Evolutionary conservation across 2,797 vertebrate genomes (phyloP), one percentile per base, ranked within the genome.

Genomic region (Prionace glauca): DNA sequence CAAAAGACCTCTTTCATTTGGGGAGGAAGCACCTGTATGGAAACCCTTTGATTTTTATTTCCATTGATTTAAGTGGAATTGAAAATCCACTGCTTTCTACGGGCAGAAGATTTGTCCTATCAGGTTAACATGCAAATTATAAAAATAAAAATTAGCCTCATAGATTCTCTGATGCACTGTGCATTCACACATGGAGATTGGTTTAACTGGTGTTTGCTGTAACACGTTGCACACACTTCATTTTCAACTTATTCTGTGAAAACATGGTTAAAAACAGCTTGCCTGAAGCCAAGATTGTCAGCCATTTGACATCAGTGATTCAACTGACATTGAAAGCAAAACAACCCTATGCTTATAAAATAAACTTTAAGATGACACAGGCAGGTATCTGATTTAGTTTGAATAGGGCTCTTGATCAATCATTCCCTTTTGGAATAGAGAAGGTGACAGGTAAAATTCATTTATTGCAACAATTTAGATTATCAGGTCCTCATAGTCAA

Each of bases 361-460:
- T 69, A 77, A 95, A 95, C 45, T 95, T 95, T 45, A 14, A 95
- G 50, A 60, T 74, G 45, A 56, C 14, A 16, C 71, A 95, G 71
- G 26, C 71, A 95, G 29, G n/a, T 77, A 56, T 94, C 41, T 45
- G 9, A 94, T 72, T 71, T 71, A 71, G 20, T 41, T 69, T 71
- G 16, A 24, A 93, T 36, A 32, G 50, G 32, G 32, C 41, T 50
- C 1, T 94, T 94, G 92, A 74, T 45, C 45, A 60, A 95, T 77
- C 71, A 77, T 74, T 74, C 45, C n/a, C 50, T 50, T 95, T 32
- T 32, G 71, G 41, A 50, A 95, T 32, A 95, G 50, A 77, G 71
- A 29, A 77, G 71, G 45, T 95, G 62, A 95, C 67, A 77, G 93
- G 45, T 60, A 95, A 74, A 95, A 95, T 94, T 67, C 69, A 72